Percentiles rank a stretch among this genome's conserved stretches.
phyloP scores from a whole-genome alignment of 2,797 vertebrate genomes.

The Tachyglossus aculeatus region DNA sequence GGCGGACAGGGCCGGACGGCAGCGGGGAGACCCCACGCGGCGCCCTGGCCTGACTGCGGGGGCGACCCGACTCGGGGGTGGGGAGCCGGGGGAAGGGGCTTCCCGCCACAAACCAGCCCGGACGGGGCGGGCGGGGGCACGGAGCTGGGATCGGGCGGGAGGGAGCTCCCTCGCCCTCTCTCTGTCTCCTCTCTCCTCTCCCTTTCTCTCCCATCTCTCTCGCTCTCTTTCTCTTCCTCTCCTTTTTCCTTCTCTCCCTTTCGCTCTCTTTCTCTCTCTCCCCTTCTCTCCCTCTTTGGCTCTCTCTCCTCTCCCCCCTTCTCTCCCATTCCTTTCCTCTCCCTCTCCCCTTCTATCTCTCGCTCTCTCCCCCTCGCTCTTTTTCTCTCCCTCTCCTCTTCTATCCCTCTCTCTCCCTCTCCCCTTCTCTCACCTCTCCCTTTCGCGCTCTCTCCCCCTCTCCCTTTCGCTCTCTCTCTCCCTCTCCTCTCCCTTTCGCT shows the following conservation, averaged over 20 bases:
- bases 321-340: too few species aligned
- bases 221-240: not conserved
- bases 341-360: too few species aligned
- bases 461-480: not conserved
- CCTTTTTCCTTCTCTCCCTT: not conserved
- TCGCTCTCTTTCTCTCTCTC: too few species aligned
- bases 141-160: not conserved
- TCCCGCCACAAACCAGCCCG: not conserved
- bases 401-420: too few species aligned
- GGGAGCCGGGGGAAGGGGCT: not conserved
- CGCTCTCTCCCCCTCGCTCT: too few species aligned
- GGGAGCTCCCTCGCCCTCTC: slow-evolving; percentile 71
- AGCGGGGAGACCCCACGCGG: not conserved
- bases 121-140: slow-evolving; percentile 87
- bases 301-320: too few species aligned
- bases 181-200: not conserved
- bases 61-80: too few species aligned
- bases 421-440: too few species aligned
- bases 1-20: not conserved
- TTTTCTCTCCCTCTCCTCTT: too few species aligned
- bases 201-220: not conserved
- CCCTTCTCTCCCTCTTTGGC: too few species aligned
- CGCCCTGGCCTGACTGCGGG: too few species aligned
- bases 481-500: not conserved
- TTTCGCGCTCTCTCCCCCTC: not conserved